Evolutionary conservation across 2,113 vertebrate species (phyloP).

Genomic region (Plecturocebus donacophilus): DNA sequence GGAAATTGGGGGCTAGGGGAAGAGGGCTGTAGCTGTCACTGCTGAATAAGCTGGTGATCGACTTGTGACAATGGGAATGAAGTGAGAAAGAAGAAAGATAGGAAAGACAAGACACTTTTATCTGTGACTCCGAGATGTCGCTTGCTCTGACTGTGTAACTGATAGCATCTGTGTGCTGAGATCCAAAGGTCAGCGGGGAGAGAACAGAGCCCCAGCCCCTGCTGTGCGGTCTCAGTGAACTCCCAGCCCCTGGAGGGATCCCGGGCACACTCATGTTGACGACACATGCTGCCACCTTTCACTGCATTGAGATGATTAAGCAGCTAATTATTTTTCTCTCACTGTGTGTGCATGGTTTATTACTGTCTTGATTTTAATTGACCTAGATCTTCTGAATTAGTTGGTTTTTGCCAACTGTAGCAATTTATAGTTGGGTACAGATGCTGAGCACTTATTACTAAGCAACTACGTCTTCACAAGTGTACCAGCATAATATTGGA

Average conservation of each 20-base stretch:
- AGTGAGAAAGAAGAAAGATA: not conserved
- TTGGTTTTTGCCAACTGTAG: not conserved
- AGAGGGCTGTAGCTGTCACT: not conserved
- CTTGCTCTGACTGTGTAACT: not conserved
- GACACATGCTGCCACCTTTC: rapidly evolving
- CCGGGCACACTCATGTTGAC: rapidly evolving
- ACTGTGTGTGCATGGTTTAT: not conserved
- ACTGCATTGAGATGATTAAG: not conserved
- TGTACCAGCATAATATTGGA: not conserved
- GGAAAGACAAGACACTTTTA: not conserved
- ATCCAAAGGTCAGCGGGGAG: not conserved
- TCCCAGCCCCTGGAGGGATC: not conserved
- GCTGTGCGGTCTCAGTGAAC: rapidly evolving
- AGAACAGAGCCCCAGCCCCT: not conserved
- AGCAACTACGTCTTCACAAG: not conserved
- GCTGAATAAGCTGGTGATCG: not conserved
- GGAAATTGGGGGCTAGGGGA: not conserved
- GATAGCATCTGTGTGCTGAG: not conserved
- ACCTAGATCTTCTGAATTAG: not conserved
- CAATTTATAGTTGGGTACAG: not conserved
- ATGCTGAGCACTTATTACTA: not conserved
- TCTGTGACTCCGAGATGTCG: not conserved
- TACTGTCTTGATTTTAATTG: conserved; percentile 2
- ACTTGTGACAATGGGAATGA: not conserved
- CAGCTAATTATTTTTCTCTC: not conserved